Evolutionary conservation across 2,888 invertebrate genomes (phyloP).

Genomic region (Drosophila histrio): DNA sequence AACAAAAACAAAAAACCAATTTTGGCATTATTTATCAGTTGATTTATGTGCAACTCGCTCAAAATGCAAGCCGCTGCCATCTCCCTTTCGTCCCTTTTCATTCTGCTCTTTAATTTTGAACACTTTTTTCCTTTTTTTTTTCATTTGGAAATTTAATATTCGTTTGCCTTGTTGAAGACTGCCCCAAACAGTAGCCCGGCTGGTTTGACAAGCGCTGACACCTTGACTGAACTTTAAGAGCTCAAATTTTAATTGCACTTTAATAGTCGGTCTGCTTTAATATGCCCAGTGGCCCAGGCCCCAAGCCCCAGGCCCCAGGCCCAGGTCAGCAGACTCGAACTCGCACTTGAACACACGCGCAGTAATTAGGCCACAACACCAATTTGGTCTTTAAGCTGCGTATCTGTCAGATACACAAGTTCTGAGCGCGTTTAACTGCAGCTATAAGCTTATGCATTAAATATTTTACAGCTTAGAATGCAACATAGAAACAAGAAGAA

Average conservation of each 20-base stretch:
- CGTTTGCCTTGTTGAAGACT: constrained; percentile 22
- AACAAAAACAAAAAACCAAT: constrained; percentile 17
- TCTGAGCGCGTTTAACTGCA: constrained; percentile 11
- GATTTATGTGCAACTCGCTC: constrained; percentile 61
- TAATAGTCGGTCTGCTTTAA: constrained; percentile 67
- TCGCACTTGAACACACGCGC: constrained; percentile 13
- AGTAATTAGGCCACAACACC: constrained; percentile 53
- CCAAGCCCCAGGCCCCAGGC: background rate
- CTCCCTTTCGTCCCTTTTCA: constrained; percentile 1
- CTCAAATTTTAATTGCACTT: constrained; percentile 71
- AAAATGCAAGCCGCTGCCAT: constrained; percentile 17
- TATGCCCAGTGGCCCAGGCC: constrained; percentile 60
- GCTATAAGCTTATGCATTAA: constrained; percentile 15
- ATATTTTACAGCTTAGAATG: constrained; percentile 2
- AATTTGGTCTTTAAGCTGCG: constrained; percentile 33
- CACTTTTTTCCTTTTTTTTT: background rate
- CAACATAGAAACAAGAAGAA: background rate
- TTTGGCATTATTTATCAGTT: constrained; percentile 70
- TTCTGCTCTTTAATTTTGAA: constrained; percentile 14
- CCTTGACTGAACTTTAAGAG: constrained; percentile 70
- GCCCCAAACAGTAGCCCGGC: constrained; percentile 62
- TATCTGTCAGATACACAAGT: constrained; percentile 9
- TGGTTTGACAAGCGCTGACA: constrained; percentile 77
- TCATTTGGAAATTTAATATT: constrained; percentile 76
- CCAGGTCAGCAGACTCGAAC: constrained; percentile 8